Evolutionary conservation across 2,797 vertebrate species (phyloP), one percentile per base, ranked within the genome.

Genomic region (Hippoglossus hippoglossus): DNA sequence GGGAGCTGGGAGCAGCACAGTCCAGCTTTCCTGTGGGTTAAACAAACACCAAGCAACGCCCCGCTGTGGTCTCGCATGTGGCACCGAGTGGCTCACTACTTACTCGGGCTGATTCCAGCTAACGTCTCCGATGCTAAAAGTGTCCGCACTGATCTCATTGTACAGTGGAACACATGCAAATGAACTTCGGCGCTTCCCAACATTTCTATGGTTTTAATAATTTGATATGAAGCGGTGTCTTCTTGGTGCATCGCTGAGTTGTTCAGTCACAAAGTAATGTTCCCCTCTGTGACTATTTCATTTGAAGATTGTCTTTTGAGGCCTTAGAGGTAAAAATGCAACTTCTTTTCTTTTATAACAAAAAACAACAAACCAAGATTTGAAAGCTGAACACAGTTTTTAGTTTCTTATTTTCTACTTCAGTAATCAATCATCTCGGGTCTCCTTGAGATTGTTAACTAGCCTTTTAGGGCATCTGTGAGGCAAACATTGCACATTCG

Each of bases 1-100:
- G 79, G 63, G 16, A 78, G 61, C 74, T 70, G 21, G 8, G 67
- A 77, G 77, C 68, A 55, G 70, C 74, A 46, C 62, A 49, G 71
- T 85, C 79, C 80, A 68, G 85, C 80, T 83, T 78, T 69, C 77
- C 79, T 66, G 77, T 71, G 80, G 82, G 81, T 81, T 81, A 76
- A 77, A 63, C 73, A 79, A 73, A 80, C 80, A 75, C 51, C 3
- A 79, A 75, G 76, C 74, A 78, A 74, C 84, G 74, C 85, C 88
- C 77, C 74, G 1, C 80, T 79, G 85, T 75, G 80, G 81, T 80
- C 73, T 39, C 19, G 36, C 76, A 75, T 71, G 81, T 77, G 84
- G 83, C 78, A 76, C 69, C 1, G 69, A 79, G 54, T 11, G 1
- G 28, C 46, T 55, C 22, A 2, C 12, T 39, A 4, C 36, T 4